These are phyloP conservation scores for Bimastos eiseni DNA, from an alignment of 2,888 invertebrate genomes.

Conservation along the genomic window DNA sequence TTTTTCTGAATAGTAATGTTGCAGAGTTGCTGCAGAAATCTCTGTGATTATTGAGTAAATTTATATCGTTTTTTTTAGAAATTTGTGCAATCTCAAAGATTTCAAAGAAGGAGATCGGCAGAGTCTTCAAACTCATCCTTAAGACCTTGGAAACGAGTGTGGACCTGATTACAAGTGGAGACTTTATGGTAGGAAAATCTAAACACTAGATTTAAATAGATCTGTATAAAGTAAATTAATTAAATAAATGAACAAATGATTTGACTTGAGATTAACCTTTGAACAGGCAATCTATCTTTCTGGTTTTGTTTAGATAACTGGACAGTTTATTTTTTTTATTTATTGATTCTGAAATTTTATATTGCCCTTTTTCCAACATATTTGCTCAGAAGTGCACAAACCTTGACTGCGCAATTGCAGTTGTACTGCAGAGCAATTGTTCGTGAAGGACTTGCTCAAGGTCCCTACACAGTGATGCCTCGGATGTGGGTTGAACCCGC, in stretches of 20 bases:
- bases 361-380: neutral
- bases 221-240: no score
- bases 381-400: no score
- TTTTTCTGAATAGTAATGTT: no score
- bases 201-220: no score
- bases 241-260: no score
- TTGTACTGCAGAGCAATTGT: no score
- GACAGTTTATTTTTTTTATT: neutral
- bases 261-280: neutral
- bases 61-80: conserved; percentile 66
- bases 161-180: conserved; percentile 94
- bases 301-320: neutral
- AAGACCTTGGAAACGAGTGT: conserved; percentile 95
- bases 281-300: neutral
- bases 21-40: no score
- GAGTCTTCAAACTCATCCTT: conserved; percentile 94
- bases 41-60: no score
- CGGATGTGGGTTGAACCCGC: no score
- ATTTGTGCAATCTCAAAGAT: conserved; percentile 98
- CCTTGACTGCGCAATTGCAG: no score
- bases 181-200: conserved; percentile 96
- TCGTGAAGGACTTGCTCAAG: no score
- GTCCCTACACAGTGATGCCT: no score
- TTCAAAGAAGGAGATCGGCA: conserved; percentile 97
- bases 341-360: neutral